A percentile compares a stretch with the other conserved stretches of the same genome.
These are phyloP conservation scores for Melanotaenia maccullochi DNA, from an alignment of 2,797 vertebrate species.

Conservation along the genomic window DNA sequence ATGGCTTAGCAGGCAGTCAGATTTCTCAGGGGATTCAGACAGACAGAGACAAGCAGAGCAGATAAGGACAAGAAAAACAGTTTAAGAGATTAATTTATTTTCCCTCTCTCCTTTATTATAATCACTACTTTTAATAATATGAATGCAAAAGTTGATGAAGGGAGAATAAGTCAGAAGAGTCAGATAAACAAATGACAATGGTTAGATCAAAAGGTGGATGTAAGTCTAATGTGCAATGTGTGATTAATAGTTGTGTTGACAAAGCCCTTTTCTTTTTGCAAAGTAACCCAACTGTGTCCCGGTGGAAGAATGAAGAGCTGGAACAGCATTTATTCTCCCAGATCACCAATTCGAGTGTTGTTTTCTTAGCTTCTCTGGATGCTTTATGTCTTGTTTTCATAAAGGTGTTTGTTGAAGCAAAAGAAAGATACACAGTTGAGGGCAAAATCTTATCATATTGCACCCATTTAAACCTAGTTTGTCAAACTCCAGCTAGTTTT, in stretches of 20 bases:
- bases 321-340: conserved; percentile 54
- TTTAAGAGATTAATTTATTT: conserved; percentile 57
- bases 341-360: conserved; percentile 53
- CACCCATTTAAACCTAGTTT: conserved; percentile 66
- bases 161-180: not conserved
- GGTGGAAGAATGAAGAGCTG: conserved; percentile 48
- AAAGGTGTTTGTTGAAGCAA: conserved; percentile 52
- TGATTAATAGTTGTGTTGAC: conserved; percentile 61
- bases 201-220: conserved; percentile 24
- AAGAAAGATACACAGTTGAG: conserved; percentile 33
- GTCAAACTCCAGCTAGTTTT: conserved; percentile 59
- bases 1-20: conserved; percentile 39
- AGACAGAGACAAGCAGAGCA: conserved; percentile 56
- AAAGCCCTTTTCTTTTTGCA: conserved; percentile 47
- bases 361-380: conserved; percentile 41
- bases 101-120: conserved; percentile 36
- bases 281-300: conserved; percentile 39
- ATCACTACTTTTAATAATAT: conserved; percentile 31
- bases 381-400: conserved; percentile 51
- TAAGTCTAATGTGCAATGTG: conserved; percentile 26
- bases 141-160: not conserved
- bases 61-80: conserved; percentile 60
- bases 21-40: conserved; percentile 59
- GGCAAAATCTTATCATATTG: conserved; percentile 56
- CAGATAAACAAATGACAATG: conserved; percentile 26